phyloP scores from a whole-genome alignment of 2,113 vertebrate species.

The Hippocampus barbouri region DNA sequence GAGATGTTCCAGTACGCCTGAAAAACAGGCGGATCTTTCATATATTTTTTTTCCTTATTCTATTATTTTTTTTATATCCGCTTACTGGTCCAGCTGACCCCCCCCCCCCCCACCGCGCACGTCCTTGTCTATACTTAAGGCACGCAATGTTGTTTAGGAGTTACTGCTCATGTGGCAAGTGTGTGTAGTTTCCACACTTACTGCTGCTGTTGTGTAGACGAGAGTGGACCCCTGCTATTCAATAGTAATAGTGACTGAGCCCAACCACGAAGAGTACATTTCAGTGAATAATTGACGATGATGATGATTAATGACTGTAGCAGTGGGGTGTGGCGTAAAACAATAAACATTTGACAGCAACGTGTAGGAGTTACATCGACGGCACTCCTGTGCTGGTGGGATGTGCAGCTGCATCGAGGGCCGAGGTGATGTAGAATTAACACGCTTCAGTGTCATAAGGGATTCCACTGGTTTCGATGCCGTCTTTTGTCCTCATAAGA shows the following conservation, averaged over 20 bases:
- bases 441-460: no score
- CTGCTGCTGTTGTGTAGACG: constrained; percentile 75
- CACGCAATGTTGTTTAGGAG: constrained; percentile 69
- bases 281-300: background rate
- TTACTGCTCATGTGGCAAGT: constrained; percentile 2
- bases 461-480: background rate
- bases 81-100: constrained; percentile 30
- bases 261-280: background rate
- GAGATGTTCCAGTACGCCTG: constrained; percentile 86
- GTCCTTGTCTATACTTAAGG: constrained; percentile 67
- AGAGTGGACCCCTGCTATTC: constrained; percentile 16
- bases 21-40: constrained; percentile 75
- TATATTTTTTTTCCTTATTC: constrained; percentile 44
- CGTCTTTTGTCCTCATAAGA: background rate
- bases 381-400: background rate
- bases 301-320: background rate
- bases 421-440: background rate
- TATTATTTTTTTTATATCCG: constrained; percentile 12
- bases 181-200: constrained; percentile 36
- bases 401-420: background rate
- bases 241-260: background rate
- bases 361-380: background rate
- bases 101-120: constrained; percentile 27
- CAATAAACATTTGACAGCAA: background rate
- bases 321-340: background rate